Evolutionary conservation across 2,113 vertebrate genomes (phyloP).

Genomic region (Microcebus jonahi): DNA sequence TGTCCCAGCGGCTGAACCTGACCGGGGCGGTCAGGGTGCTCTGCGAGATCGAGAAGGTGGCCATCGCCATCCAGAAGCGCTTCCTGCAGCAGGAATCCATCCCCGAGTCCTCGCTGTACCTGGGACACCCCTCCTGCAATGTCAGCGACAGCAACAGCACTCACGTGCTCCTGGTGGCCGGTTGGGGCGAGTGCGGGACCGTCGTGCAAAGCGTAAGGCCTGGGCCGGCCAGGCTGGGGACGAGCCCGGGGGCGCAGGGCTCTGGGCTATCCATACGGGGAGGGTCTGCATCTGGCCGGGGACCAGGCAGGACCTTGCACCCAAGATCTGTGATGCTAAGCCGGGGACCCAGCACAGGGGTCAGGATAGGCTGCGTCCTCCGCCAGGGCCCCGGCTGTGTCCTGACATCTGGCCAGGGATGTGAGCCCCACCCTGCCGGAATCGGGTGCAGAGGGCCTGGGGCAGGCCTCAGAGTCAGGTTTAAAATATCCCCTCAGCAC

Average conservation of each 20-base stretch:
- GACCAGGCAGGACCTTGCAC: not conserved
- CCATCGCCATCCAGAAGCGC: slow-evolving; percentile 83
- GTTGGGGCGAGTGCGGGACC: slow-evolving; percentile 89
- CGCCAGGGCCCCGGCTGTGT: no score
- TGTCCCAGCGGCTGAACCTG: slow-evolving; percentile 47
- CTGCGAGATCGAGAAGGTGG: slow-evolving; percentile 85
- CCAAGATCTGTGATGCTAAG: not conserved
- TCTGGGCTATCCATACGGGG: accelerated
- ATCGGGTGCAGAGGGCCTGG: not conserved
- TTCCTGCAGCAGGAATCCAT: slow-evolving; percentile 87
- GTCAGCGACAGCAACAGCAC: slow-evolving; percentile 84
- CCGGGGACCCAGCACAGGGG: no score
- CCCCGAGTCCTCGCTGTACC: slow-evolving; percentile 85
- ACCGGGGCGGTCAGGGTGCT: slow-evolving; percentile 77
- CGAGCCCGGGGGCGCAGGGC: accelerated
- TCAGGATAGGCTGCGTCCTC: not conserved
- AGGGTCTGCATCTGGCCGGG: accelerated
- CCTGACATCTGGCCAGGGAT: no score
- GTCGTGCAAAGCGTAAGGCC: slow-evolving; percentile 85
- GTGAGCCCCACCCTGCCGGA: not conserved
- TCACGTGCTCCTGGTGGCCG: slow-evolving; percentile 84
- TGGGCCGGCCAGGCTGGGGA: accelerated
- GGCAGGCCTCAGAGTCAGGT: not conserved
- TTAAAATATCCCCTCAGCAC: accelerated
- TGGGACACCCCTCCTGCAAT: slow-evolving; percentile 87